Base-by-base conservation (phyloP, 2,113 vertebrate genomes). In the Marcusenius ussheri region DNA sequence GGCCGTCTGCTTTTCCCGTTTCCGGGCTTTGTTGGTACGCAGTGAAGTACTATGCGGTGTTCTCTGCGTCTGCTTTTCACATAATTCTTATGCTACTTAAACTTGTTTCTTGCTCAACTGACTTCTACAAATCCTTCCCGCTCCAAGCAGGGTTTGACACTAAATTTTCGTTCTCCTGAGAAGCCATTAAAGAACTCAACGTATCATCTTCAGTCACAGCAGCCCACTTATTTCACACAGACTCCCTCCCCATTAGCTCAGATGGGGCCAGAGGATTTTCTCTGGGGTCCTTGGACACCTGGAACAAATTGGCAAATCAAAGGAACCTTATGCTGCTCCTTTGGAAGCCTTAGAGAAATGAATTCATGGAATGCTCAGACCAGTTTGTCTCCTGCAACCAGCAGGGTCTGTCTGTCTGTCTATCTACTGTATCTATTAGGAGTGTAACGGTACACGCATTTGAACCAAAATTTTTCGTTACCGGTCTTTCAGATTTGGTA, bases 301-400 rank as follows among this genome's bases (percentile, higher is more conserved):
- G 87, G 87, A 90, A 91, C 89, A 90, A 88, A 90, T 87, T 88
- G 90, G 87, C 85, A 88, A 90, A 85, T 84, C 83, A 90, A 77
- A 58, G 70, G 83, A 46, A 50, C 47, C 90, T 45, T 84, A 46
- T 17, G 31, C 39, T 90, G 88, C 85, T 56, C 35, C 66, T 53
- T 17, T 10, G 80, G 92, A 88, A 90, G 74, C 89, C 88, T 91
- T 89, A 7, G 58, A 35, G 51, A 91, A 91, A 92, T 5, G 15
- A 83, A 77, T 89, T 58, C 77, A 90, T 91, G 83, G 88, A 90
- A 90, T 90, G 62, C 85, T 66, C 31, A 74, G 90, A 91, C 90
- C 91, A 90, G 89, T 91, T 35, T 13, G 17, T 39, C 80, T 47
- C 21, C 56, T 24, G 21, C 56, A 24, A 58, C 56, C 56, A 58